Conservation (phyloP, 2,888 invertebrate species). For the Halictus ligatus region DNA sequence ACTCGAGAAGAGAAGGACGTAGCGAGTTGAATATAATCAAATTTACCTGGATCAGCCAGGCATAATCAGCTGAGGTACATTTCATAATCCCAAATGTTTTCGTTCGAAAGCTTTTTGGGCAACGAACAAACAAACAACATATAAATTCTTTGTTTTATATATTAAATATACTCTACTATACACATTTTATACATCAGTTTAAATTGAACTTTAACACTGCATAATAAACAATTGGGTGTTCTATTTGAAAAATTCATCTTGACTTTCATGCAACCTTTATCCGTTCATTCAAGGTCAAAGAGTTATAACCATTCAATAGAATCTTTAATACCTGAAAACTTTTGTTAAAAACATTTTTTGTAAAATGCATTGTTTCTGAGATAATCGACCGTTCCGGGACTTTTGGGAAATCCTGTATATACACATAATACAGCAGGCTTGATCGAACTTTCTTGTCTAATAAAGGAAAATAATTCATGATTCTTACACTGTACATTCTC, state of each 20-base stretch:
- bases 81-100: not conserved
- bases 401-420: not conserved
- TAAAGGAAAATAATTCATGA: not conserved
- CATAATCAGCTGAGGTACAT: not conserved
- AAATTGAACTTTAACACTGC: not conserved
- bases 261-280: not conserved
- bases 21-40: not conserved
- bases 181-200: not conserved
- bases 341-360: not conserved
- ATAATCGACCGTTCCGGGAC: not conserved
- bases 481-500: conserved; percentile 2
- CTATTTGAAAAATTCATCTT: not conserved
- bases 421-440: conserved; percentile 6
- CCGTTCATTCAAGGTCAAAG: no score
- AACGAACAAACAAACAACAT: not conserved
- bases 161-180: not conserved
- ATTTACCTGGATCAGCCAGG: not conserved
- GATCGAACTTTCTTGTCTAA: not conserved
- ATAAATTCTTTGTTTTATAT: not conserved
- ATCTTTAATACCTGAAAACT: not conserved
- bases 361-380: not conserved
- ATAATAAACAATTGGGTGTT: not conserved
- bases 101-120: conserved; percentile 1
- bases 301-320: no score
- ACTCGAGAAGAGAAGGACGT: not conserved